Percentiles rank a stretch among this genome's conserved stretches.
phyloP scores from a whole-genome alignment of 2,797 vertebrate species.

The Tachyglossus aculeatus region DNA sequence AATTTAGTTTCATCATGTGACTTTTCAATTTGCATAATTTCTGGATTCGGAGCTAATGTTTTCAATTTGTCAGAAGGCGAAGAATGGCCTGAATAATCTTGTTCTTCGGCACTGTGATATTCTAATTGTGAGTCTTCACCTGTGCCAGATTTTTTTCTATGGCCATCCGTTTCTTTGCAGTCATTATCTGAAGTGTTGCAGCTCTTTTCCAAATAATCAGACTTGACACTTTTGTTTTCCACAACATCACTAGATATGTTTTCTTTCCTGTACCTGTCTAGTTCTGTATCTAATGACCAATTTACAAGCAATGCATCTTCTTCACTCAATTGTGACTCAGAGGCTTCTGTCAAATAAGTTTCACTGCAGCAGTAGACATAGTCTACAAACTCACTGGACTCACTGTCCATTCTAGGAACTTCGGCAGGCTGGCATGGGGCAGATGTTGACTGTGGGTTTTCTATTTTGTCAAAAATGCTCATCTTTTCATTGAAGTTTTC shows the following conservation, averaged over 20 bases:
- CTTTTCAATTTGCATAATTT: not conserved
- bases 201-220: not conserved
- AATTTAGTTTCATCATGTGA: not conserved
- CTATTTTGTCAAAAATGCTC: not conserved
- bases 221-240: conserved; percentile 6
- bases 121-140: conserved; percentile 63
- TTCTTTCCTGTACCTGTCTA: conserved; percentile 25
- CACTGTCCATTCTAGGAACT: not conserved
- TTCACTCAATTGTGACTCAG: conserved; percentile 29
- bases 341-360: conserved; percentile 20
- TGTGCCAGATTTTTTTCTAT: not conserved
- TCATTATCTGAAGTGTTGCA: not conserved
- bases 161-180: not conserved
- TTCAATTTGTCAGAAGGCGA: conserved; percentile 1
- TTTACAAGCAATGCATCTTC: conserved; percentile 21
- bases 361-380: conserved; percentile 22
- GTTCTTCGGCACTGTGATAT: conserved; percentile 57
- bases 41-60: not conserved
- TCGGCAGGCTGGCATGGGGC: not conserved
- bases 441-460: not conserved
- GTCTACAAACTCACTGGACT: not conserved
- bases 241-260: not conserved
- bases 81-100: not conserved
- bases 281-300: conserved; percentile 40
- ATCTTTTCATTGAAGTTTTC: not conserved